Conservation (phyloP, 2,797 vertebrate genomes). For the Scolopax bukidnonensis region DNA sequence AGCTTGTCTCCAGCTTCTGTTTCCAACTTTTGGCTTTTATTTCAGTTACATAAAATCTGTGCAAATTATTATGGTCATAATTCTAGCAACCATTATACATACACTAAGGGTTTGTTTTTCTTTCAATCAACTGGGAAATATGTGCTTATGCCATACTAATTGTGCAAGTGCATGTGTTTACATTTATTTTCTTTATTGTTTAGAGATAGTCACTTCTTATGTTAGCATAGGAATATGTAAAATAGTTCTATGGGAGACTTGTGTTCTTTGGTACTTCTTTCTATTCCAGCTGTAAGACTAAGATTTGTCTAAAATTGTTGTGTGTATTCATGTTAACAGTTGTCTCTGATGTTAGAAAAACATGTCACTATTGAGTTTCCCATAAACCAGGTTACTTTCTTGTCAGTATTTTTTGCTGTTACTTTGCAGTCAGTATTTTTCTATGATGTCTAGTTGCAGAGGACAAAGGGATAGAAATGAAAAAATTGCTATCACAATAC, state of each 20-base stretch:
- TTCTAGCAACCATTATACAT: background rate
- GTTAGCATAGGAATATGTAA: background rate
- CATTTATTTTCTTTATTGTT: background rate
- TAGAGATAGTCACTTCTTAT: background rate
- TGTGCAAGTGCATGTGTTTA: background rate
- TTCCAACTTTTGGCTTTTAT: background rate
- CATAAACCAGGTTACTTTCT: background rate
- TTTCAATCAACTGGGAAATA: background rate
- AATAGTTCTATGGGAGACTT: background rate
- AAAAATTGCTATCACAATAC: background rate
- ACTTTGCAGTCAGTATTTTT: background rate
- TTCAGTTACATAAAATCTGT: background rate
- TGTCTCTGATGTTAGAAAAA: background rate
- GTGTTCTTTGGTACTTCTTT: background rate
- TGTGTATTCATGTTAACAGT: background rate
- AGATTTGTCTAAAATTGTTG: background rate
- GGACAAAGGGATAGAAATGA: background rate
- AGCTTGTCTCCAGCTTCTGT: no score
- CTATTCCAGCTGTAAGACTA: background rate
- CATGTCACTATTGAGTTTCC: background rate
- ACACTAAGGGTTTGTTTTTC: background rate
- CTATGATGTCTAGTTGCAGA: background rate
- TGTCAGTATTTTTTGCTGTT: background rate
- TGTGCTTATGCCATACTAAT: background rate
- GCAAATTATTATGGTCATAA: background rate